Conservation (phyloP, 2,888 invertebrate genomes). For the Nezara viridula region DNA sequence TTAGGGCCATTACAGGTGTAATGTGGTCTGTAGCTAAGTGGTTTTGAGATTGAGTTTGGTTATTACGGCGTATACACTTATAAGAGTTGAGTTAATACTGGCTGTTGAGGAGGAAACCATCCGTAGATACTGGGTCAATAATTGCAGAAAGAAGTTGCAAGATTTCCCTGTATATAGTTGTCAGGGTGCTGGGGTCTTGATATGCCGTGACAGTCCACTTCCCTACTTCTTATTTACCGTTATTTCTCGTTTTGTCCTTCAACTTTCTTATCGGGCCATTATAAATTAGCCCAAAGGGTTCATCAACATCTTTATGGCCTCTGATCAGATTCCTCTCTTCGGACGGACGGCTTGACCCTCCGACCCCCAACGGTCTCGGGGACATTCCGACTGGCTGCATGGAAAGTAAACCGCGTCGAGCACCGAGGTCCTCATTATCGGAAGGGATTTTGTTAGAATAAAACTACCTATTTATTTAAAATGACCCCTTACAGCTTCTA, state of each 20-base stretch:
- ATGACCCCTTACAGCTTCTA: background rate
- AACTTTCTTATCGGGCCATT: conserved; percentile 14
- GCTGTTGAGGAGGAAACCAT: conserved; percentile 21
- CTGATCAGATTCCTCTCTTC: background rate
- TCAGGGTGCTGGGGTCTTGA: conserved; percentile 40
- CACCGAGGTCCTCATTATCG: background rate
- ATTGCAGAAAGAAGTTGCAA: conserved; percentile 25
- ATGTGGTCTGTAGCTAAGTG: background rate
- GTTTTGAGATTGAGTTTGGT: background rate
- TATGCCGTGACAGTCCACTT: conserved; percentile 57
- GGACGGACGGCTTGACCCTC: background rate
- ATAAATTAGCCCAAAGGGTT: conserved; percentile 31
- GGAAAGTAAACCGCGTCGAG: conserved; percentile 33
- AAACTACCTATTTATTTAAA: background rate
- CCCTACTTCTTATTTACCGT: conserved; percentile 56
- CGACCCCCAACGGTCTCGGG: conserved; percentile 32
- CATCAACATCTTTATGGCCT: background rate
- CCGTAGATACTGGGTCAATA: conserved; percentile 46
- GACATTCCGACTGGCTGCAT: conserved; percentile 18
- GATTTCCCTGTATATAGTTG: conserved; percentile 58
- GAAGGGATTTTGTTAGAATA: background rate
- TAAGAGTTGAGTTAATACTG: background rate
- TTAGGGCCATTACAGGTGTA: background rate
- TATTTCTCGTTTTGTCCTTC: conserved; percentile 56
- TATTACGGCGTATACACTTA: background rate